These are phyloP conservation scores for Rhinogobio ventralis DNA, from an alignment of 2,797 vertebrate genomes.

Conservation along the genomic window DNA sequence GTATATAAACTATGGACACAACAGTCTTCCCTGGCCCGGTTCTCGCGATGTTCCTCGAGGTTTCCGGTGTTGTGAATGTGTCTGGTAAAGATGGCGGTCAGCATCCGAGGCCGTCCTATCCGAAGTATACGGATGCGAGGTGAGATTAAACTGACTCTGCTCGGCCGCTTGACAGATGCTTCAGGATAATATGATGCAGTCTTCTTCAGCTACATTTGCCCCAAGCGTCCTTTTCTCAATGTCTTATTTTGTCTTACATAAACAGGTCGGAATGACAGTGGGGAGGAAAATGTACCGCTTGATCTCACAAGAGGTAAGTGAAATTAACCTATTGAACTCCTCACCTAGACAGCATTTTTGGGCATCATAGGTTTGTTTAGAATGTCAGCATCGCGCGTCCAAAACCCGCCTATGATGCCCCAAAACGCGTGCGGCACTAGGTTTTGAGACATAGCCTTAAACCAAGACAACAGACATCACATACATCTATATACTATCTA, in stretches of 20 bases:
- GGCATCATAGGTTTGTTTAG: background rate
- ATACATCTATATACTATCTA: background rate
- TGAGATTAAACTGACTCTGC: constrained; percentile 73
- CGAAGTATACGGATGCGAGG: constrained; percentile 98
- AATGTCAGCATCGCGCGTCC: background rate
- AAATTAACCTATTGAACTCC: constrained; percentile 46
- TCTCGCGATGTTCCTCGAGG: constrained; percentile 93
- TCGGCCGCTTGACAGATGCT: background rate
- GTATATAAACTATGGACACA: background rate
- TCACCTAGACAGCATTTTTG: background rate
- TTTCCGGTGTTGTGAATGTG: constrained; percentile 99
- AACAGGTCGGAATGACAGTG: constrained; percentile 98
- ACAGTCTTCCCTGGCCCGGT: constrained; percentile 7
- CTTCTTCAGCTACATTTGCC: constrained; percentile 41
- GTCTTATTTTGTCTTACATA: constrained; percentile 65
- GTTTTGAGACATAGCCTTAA: background rate
- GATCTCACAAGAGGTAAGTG: constrained; percentile 95
- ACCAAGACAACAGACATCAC: background rate
- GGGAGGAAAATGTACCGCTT: constrained; percentile 98
- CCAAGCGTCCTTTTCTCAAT: background rate
- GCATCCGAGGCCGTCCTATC: constrained; percentile 96
- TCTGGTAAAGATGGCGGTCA: constrained; percentile 97
- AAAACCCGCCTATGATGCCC: background rate
- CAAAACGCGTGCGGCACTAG: background rate
- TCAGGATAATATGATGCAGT: constrained; percentile 32